Base-by-base conservation (phyloP, 2,888 invertebrate genomes). In the Melitaea athalia region DNA sequence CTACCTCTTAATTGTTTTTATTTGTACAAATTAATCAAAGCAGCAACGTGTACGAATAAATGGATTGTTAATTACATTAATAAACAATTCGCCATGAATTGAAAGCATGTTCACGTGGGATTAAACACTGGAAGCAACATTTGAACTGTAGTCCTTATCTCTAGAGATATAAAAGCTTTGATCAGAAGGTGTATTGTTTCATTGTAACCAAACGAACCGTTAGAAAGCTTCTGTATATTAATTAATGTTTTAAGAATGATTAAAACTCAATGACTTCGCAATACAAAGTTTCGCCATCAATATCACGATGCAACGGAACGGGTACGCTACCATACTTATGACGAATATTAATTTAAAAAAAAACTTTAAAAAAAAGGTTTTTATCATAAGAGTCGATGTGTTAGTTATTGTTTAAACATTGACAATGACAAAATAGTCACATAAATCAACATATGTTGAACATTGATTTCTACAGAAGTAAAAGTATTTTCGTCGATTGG, bases 201-300 rank as follows among this genome's bases (percentile, higher is more conserved):
- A 33, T 49, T 67, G 17, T 65, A 52, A 50, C 45, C 57, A 61
- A 50, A 38, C 15, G 43, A 31, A 60, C 74, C 72, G 76, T 81
- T 83, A 82, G 85, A 86, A 85, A 86, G 84, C 77, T 74, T 69
- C 70, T 67, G 78, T 78, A 75, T 83, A 60, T 45, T 63, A 45
- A 84, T 81, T 79, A 82, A 81, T 78, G 76, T 33, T 49, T 47
- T 81, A 81, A 80, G 78, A 80, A 79, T 82, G 81, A 85, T 84
- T 83, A 84, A 77, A 76, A 78, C 72, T 64, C 75, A 77, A 82
- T 84, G 83, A 83, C 79, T 83, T 43, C 50, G 81, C 83, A 73
- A 75, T 69, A 55, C 68, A 60, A 59, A 42, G 45, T 68, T 72
- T 69, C 71, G 77, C 75, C 61, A 66, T 76, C 76, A 76, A 76